phyloP scores from a whole-genome alignment of 1,140 invertebrate species.

The Drosophila punjabiensis region DNA sequence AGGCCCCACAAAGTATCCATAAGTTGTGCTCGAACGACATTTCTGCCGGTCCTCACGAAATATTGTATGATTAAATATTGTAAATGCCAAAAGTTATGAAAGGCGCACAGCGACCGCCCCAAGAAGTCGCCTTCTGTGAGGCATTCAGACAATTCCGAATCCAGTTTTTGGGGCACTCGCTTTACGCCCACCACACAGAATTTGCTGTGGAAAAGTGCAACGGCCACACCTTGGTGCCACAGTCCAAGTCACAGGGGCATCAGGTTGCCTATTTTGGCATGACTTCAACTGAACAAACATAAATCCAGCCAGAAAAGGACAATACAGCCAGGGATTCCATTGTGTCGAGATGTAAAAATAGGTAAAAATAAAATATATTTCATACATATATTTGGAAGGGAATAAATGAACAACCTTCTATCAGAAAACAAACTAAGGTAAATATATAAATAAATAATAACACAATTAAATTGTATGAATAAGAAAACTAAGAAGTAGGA shows the following conservation, averaged over 20 bases:
- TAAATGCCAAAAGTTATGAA: slow-evolving; percentile 74
- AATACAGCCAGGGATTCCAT: neutral
- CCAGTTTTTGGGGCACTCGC: slow-evolving; percentile 40
- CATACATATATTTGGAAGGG: no score
- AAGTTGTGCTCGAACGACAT: slow-evolving; percentile 60
- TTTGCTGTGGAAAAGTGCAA: slow-evolving; percentile 32
- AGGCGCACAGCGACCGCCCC: slow-evolving; percentile 30
- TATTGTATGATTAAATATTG: slow-evolving; percentile 78
- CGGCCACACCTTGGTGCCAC: slow-evolving; percentile 43
- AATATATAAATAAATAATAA: neutral
- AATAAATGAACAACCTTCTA: neutral
- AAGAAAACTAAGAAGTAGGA: neutral
- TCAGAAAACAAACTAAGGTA: neutral
- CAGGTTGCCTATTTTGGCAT: slow-evolving; percentile 41
- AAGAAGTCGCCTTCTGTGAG: slow-evolving; percentile 17
- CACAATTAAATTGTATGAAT: neutral
- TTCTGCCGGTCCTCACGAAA: slow-evolving; percentile 58
- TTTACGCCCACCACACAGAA: slow-evolving; percentile 33
- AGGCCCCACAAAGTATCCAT: slow-evolving; percentile 53
- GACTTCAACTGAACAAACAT: slow-evolving; percentile 1
- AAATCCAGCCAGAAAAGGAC: slow-evolving; percentile 25
- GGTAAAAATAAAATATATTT: neutral
- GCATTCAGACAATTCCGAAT: slow-evolving; percentile 20
- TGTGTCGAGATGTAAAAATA: neutral
- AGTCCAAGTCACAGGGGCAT: slow-evolving; percentile 48